Evolutionary conservation across 1,140 invertebrate species (phyloP).

Genomic region (Venturia canescens): DNA sequence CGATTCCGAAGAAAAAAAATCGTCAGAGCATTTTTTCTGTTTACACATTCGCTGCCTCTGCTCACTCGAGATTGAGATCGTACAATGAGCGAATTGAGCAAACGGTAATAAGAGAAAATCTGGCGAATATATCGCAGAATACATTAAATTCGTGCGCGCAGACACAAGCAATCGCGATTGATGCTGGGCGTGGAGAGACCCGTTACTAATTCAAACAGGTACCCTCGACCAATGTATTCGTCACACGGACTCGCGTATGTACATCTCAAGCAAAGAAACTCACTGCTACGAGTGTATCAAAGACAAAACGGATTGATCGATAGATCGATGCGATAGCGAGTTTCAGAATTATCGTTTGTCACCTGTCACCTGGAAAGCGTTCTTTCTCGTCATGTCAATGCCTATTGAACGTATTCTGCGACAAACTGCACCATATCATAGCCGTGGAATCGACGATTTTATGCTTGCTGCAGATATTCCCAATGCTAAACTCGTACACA

Average conservation of each 20-base stretch:
- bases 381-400: background rate
- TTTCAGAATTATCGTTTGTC: constrained; percentile 56
- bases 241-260: background rate
- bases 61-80: too few species aligned
- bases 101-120: constrained; percentile 24
- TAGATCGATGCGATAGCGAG: constrained; percentile 49
- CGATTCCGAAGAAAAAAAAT: too few species aligned
- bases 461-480: background rate
- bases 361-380: constrained; percentile 30
- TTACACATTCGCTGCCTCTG: background rate
- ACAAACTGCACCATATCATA: background rate
- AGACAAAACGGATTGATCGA: constrained; percentile 52
- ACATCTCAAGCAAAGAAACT: background rate
- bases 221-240: background rate
- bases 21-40: background rate
- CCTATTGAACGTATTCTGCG: background rate
- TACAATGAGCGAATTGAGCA: constrained; percentile 45
- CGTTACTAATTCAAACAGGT: constrained; percentile 63
- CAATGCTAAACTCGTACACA: background rate
- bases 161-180: background rate
- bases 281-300: too few species aligned
- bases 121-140: background rate
- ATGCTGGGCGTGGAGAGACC: constrained; percentile 56
- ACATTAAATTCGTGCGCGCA: constrained; percentile 2
- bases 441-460: background rate